Evolutionary conservation across 2,888 invertebrate genomes (phyloP), one percentile per base, ranked within the genome.

Genomic region (Erebia palarica): DNA sequence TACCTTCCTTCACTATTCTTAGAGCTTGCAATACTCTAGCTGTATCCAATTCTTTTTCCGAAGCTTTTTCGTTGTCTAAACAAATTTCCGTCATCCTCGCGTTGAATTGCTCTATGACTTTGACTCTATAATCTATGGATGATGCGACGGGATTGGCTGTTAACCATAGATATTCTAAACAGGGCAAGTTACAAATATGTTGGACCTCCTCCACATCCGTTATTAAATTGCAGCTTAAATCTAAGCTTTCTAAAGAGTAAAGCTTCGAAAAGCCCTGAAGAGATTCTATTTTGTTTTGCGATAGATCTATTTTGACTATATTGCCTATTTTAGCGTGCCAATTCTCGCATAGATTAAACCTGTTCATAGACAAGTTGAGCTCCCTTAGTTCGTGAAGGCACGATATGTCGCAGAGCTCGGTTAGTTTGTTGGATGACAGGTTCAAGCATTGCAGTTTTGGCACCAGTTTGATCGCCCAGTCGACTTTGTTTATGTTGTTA

Each of bases 11-110:
- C 0, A 97, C 96, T 63, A 96, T 95, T 78, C 97, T 95, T 74
- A 99, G 93, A 1, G 99, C 99, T 85, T 98, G 96, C 74, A 98
- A 90, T 53, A 99, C 97, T 55, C 97, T 95, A 0, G 98, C 98
- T 3, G 97, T 98, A 82, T 99, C 99, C 78, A 98, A 86, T 86
- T 99, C 99, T 78, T 96, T 96, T 81, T 96, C 96, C 13, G 97
- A 96, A 0, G 98, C 96, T 77, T 95, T 96, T 82, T 97, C 97
- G 83, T 97, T 97, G 83, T 99, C 99, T 73, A 99, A 88, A 81
- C 95, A 96, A 53, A 99, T 95, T 84, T 98, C 97, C 14, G 95
- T 91, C 79, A 97, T 97, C 75, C 98, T 94, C 61, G 95, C 95
- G 65, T 97, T 96, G 83, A 99, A 98, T 78, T 97, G 95, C 80